These are phyloP conservation scores for Microctenopoma steveboyesi DNA, from an alignment of 2,797 vertebrate species.

Conservation along the genomic window DNA sequence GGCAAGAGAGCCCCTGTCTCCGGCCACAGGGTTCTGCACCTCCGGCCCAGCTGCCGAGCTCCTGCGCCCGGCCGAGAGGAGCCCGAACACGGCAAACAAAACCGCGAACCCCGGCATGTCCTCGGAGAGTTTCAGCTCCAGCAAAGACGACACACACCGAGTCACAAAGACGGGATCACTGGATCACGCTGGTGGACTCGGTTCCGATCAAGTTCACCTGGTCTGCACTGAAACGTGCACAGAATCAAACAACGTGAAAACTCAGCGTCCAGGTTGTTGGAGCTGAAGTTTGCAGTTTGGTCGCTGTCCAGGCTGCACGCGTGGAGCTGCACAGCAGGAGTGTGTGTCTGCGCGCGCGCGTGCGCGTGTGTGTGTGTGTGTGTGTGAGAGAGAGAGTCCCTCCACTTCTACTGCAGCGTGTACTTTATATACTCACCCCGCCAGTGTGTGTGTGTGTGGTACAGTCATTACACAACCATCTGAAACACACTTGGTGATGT, in stretches of 20 bases:
- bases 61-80: constrained; percentile 25
- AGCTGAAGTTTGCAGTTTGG: constrained; percentile 30
- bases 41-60: constrained; percentile 21
- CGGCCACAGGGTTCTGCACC: constrained; percentile 17
- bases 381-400: constrained; percentile 7
- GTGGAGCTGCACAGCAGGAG: constrained; percentile 28
- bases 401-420: constrained; percentile 2
- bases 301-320: constrained; percentile 56
- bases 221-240: background rate
- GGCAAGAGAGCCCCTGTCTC: background rate
- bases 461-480: no score
- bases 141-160: background rate
- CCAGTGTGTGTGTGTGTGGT: no score
- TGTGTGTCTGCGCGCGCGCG: no score
- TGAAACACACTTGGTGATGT: no score
- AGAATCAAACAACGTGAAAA: background rate
- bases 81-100: constrained; percentile 41
- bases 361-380: constrained; percentile 11
- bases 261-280: constrained; percentile 8
- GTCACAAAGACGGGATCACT: background rate
- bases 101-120: constrained; percentile 54
- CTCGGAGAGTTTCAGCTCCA: constrained; percentile 6
- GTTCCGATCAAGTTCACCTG: background rate
- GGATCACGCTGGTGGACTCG: constrained; percentile 8
- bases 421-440: background rate